Evolutionary conservation across 2,797 vertebrate species (phyloP), one percentile per base, ranked within the genome.

Genomic region (Lemur catta): DNA sequence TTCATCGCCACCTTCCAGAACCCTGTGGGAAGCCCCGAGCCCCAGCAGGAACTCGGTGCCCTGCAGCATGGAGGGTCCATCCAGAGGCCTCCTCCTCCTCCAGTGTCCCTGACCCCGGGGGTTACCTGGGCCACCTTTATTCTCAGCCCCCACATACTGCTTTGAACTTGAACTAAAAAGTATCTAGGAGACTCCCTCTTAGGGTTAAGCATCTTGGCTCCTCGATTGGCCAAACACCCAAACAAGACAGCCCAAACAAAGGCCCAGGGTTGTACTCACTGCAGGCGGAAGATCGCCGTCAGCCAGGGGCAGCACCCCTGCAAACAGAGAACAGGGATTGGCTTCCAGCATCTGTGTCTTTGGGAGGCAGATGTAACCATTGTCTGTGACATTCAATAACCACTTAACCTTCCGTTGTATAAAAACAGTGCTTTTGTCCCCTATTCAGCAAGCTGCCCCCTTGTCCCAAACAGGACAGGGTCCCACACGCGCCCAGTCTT

Each of bases 301-400:
- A 99, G 94, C 99, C 99, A 99, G 52, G 99, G 99, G 97, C 99
- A 99, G 98, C 98, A 99, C 0, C 99, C 99, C 99, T 99, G 87
- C 4, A 98, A 94, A 98, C 2, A 86, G 95, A 97, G 9, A 97
- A 78, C 18, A 2, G 92, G 43, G 92, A 43, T 96, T 75, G 97
- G 95, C 24, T 74, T n/a, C 9, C 72, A 79, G 41, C 24, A 43
- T 17, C 35, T n/a, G 8, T 50, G 82, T 15, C 75, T 41, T 61
- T 14, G 46, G 84, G 63, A 88, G 18, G 59, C 20, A 93, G 0
- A 24, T 43, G 18, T 10, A 59, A 84, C 43, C 65, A 17, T 7
- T 57, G 30, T 88, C 35, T 28, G n/a, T 84, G 81, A 59, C 71
- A 43, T 65, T 55, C 91, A 95, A 48, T 43, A 75, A 74, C 74